Evolutionary conservation across 2,797 vertebrate species (phyloP).

Genomic region (Hypotaenidia philippensis): DNA sequence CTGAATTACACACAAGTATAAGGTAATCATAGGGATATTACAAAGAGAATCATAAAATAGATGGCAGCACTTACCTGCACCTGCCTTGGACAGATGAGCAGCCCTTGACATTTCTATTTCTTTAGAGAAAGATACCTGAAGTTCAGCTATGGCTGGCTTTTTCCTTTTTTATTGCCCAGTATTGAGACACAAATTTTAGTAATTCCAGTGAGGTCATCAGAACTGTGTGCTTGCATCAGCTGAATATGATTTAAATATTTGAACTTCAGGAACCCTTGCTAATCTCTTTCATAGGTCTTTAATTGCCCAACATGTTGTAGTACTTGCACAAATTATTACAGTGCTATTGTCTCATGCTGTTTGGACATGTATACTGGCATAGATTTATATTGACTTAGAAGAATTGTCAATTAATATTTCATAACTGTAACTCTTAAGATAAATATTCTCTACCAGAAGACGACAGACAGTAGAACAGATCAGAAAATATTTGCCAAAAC

Average conservation of each 20-base stretch:
- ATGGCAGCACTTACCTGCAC: conserved; percentile 56
- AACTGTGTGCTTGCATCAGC: not conserved
- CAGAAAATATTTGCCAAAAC: not conserved
- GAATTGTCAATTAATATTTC: not conserved
- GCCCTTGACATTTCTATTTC: not conserved
- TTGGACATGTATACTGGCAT: not conserved
- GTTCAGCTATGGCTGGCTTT: not conserved
- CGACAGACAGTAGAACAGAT: not conserved
- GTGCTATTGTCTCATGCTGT: not conserved
- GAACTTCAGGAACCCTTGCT: not conserved
- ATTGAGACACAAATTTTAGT: not conserved
- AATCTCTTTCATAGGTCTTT: not conserved
- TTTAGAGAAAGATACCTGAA: not conserved
- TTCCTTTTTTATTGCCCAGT: not conserved
- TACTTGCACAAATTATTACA: not conserved
- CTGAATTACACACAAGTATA: not conserved
- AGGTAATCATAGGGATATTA: not conserved
- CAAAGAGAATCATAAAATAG: conserved; percentile 32
- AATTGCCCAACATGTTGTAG: not conserved
- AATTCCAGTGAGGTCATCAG: not conserved
- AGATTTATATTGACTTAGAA: not conserved
- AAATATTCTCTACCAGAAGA: not conserved
- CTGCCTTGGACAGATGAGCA: conserved; percentile 28
- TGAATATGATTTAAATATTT: not conserved
- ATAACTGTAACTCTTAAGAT: not conserved